phyloP scores from a whole-genome alignment of 2,797 vertebrate species.

The Phrynocephalus forsythii region DNA sequence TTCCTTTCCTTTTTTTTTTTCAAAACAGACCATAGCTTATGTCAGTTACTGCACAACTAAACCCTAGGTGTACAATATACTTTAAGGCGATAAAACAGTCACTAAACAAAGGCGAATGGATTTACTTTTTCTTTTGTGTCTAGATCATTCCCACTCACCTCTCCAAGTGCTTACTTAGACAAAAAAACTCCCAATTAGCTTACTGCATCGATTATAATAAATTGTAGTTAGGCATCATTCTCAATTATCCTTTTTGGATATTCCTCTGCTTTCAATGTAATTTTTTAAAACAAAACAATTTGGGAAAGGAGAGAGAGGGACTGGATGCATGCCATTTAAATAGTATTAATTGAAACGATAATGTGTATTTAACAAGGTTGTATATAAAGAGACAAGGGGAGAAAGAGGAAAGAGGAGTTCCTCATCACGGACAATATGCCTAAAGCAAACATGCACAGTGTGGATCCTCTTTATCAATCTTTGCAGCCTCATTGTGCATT shows the following conservation, averaged over 20 bases:
- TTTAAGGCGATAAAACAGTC: constrained; percentile 72
- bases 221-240: constrained; percentile 82
- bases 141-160: constrained; percentile 62
- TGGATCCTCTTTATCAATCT: constrained; percentile 73
- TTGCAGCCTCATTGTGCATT: constrained; percentile 70
- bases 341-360: constrained; percentile 74
- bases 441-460: constrained; percentile 62
- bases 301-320: background rate
- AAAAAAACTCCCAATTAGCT: constrained; percentile 73
- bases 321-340: constrained; percentile 68
- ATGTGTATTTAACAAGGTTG: constrained; percentile 71
- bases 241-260: constrained; percentile 79
- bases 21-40: constrained; percentile 29
- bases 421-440: constrained; percentile 24
- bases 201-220: constrained; percentile 77
- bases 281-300: constrained; percentile 65
- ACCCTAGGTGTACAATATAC: constrained; percentile 68
- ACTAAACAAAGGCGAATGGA: constrained; percentile 78
- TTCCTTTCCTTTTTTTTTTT: constrained; percentile 1
- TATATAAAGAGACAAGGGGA: constrained; percentile 25
- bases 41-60: constrained; percentile 62
- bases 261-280: constrained; percentile 73
- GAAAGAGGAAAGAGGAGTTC: constrained; percentile 44
- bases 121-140: constrained; percentile 70
- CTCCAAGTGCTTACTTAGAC: constrained; percentile 67